Percentiles rank a stretch among this genome's conserved stretches.
Conservation (phyloP, 2,797 vertebrate genomes). For the Epinephelus malabaricus region DNA sequence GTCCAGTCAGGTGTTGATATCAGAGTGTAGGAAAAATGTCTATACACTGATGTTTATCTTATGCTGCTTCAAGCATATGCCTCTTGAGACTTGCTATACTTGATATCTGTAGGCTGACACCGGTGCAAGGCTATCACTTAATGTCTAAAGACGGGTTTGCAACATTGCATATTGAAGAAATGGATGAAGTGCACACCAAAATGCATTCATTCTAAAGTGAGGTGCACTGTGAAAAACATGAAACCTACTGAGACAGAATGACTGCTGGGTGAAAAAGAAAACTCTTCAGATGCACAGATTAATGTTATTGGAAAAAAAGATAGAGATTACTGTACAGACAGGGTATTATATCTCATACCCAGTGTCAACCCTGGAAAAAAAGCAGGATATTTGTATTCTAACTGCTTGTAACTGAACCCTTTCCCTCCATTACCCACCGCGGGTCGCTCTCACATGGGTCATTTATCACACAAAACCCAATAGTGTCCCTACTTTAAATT, state of each 20-base stretch:
- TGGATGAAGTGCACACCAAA: background rate
- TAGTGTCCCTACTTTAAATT: constrained; percentile 74
- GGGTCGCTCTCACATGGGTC: constrained; percentile 61
- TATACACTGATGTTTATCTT: background rate
- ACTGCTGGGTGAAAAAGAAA: background rate
- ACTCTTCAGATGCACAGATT: background rate
- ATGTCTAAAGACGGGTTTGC: constrained; percentile 4
- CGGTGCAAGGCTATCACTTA: constrained; percentile 2
- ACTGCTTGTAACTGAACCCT: constrained; percentile 65
- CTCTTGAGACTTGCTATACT: constrained; percentile 15
- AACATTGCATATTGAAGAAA: background rate
- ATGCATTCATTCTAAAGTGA: constrained; percentile 3
- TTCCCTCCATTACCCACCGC: constrained; percentile 68
- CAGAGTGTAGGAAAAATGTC: background rate
- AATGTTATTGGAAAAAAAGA: background rate
- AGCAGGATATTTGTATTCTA: constrained; percentile 64
- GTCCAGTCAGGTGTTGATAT: background rate
- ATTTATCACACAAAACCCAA: constrained; percentile 77
- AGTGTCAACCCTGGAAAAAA: constrained; percentile 24
- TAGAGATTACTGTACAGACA: background rate
- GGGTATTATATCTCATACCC: constrained; percentile 16
- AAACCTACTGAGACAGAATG: background rate
- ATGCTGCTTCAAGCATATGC: constrained; percentile 8
- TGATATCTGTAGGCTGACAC: background rate
- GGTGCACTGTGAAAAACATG: background rate